phyloP scores from a whole-genome alignment of 2,888 invertebrate species.

The Nebria salina region DNA sequence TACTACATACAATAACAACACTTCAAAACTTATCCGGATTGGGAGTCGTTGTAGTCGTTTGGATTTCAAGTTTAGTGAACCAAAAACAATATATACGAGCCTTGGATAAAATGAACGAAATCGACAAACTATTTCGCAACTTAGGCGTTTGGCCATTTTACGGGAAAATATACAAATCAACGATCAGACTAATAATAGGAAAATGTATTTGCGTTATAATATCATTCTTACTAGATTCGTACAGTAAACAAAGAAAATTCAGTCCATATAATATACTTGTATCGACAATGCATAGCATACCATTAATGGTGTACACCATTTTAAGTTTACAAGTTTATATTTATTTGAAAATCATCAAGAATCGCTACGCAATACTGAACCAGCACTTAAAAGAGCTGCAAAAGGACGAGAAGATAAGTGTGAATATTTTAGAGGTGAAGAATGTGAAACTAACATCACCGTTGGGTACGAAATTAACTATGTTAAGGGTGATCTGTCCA shows the following conservation, averaged over 20 bases:
- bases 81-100: constrained; percentile 49
- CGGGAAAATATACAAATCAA: constrained; percentile 46
- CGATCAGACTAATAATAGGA: constrained; percentile 43
- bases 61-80: constrained; percentile 47
- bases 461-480: constrained; percentile 49
- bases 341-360: constrained; percentile 48
- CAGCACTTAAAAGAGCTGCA: constrained; percentile 49
- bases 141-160: constrained; percentile 52
- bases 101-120: constrained; percentile 49
- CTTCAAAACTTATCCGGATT: constrained; percentile 38
- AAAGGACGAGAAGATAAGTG: constrained; percentile 43
- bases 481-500: constrained; percentile 50
- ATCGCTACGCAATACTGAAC: constrained; percentile 50
- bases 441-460: constrained; percentile 48
- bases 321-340: constrained; percentile 49
- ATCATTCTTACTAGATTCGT: constrained; percentile 24
- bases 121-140: constrained; percentile 49
- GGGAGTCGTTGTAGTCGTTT: constrained; percentile 47
- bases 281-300: constrained; percentile 26
- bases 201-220: constrained; percentile 46
- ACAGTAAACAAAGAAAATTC: constrained; percentile 12
- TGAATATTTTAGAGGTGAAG: constrained; percentile 32
- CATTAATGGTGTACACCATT: constrained; percentile 42
- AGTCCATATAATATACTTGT: constrained; percentile 13
- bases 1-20: constrained; percentile 33